phyloP scores from a whole-genome alignment of 2,113 vertebrate genomes.

The Clarias magur region DNA sequence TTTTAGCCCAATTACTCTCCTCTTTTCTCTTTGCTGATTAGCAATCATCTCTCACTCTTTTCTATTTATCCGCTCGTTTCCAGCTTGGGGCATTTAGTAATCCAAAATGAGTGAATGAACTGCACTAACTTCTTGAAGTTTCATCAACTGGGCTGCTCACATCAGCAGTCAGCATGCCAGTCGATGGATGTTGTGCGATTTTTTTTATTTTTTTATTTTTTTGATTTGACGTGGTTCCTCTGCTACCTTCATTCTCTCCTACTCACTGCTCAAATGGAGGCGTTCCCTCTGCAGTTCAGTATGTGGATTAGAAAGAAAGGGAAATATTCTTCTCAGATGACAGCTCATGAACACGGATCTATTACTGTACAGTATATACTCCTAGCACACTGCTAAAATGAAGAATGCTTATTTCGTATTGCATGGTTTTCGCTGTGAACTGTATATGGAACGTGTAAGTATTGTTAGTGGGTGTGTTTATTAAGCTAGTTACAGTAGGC shows the following conservation, averaged over 20 bases:
- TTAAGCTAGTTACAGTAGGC: not conserved
- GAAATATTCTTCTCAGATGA: not conserved
- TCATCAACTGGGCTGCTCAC: slow-evolving; percentile 9
- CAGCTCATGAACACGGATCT: not conserved
- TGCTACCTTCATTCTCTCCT: not conserved
- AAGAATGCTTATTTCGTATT: not conserved
- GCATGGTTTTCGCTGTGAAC: not conserved
- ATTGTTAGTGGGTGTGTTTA: not conserved
- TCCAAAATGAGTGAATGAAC: slow-evolving; percentile 16
- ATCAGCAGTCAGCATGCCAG: not conserved
- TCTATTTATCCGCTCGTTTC: slow-evolving; percentile 25
- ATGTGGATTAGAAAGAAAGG: slow-evolving; percentile 8
- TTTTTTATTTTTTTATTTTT: no score
- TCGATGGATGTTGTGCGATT: not conserved
- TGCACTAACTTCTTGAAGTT: not conserved
- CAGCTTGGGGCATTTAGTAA: slow-evolving; percentile 21
- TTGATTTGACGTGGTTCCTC: slow-evolving; percentile 19
- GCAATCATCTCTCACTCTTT: slow-evolving; percentile 56
- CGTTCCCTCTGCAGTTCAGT: slow-evolving; percentile 1
- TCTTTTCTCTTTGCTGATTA: slow-evolving; percentile 63
- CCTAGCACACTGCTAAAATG: not conserved
- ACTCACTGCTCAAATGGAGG: slow-evolving; percentile 18
- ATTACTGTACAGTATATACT: no score
- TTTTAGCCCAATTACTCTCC: slow-evolving; percentile 48
- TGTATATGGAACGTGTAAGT: not conserved